Percentiles rank a stretch among this genome's conserved stretches.
Evolutionary conservation across 2,797 vertebrate species (phyloP).

Genomic region (Betta splendens): DNA sequence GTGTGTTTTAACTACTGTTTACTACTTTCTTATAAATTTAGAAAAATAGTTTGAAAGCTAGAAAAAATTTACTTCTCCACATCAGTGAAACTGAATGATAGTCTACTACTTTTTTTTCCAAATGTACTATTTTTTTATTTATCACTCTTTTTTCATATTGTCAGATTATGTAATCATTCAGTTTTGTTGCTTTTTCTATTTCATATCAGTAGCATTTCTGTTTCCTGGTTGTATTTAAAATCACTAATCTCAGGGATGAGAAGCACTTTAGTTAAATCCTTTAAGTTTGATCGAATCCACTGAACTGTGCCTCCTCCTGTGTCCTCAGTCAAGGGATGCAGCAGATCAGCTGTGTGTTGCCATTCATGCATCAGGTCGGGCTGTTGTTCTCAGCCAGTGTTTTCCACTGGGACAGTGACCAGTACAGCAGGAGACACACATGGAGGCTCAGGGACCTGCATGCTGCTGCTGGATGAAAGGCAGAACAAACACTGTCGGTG

Average conservation of each 20-base stretch:
- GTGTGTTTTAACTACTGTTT: neutral
- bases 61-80: too few relatives aligned
- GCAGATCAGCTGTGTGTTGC: slow-evolving; percentile 64
- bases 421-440: slow-evolving; percentile 46
- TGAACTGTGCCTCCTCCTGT: slow-evolving; percentile 14
- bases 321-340: slow-evolving; percentile 20
- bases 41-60: too few relatives aligned
- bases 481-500: slow-evolving; percentile 77
- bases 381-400: slow-evolving; percentile 53
- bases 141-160: too few relatives aligned
- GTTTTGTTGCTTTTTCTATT: too few relatives aligned
- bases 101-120: too few relatives aligned
- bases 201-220: too few relatives aligned
- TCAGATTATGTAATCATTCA: too few relatives aligned
- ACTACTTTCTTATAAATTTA: neutral
- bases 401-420: slow-evolving; percentile 62
- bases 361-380: slow-evolving; percentile 50
- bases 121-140: too few relatives aligned
- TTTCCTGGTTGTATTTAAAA: too few relatives aligned
- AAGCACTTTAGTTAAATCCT: slow-evolving; percentile 32
- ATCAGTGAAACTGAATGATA: too few relatives aligned
- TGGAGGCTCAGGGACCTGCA: slow-evolving; percentile 55
- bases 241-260: too few relatives aligned
- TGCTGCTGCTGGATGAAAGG: slow-evolving; percentile 70
- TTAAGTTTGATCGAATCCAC: slow-evolving; percentile 51